Base-by-base conservation (phyloP, 2,888 invertebrate species). In the Drosophila kanekoi region DNA sequence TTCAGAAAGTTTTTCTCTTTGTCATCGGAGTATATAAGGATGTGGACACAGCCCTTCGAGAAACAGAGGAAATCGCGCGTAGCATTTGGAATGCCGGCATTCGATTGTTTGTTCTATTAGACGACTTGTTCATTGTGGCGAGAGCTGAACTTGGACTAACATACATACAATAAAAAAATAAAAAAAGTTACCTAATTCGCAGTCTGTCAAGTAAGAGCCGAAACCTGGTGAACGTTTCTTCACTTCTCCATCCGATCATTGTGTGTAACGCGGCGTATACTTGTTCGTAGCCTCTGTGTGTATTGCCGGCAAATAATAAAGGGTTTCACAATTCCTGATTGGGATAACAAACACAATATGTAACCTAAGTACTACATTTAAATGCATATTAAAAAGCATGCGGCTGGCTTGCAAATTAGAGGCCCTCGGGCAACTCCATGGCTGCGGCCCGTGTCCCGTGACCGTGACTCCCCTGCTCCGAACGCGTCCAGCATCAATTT, bases 401-500 rank as follows among this genome's bases (percentile, higher is more conserved):
- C 57, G 44, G 23, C 40, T 52, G 49, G 49, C 23, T 40, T 40
- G 28, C 14, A 41, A 61, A 77, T 77, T 48, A 45, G 57, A 57
- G 18, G 28, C 14, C 32, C 37, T 28, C 4, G 33, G 37, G 20
- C 28, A 28, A 28, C 8, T 28, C 28, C 28, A 28, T 28, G 28
- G 8, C 8, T 8, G 28, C 8, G 28, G 28, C 28, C 28, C 28
- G 18, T 41, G 28, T 20, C 33, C n/a, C 33, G 18, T 41, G 28
- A 32, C 33, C n/a, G 6, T n/a, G n/a, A 4, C 0, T 10, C n/a
- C 8, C 11, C 10, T 16, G 6, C 9, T 37, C 16, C n/a, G 13
- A 35, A 9, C 49, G 11, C 23, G 44, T 44, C 57, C 45, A 52
- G 89, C 90, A 89, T 90, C 90, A 90, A 90, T 91, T 90, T 89